Base-by-base conservation (phyloP, 2,113 vertebrate genomes). In the Myrmecophaga tridactyla region DNA sequence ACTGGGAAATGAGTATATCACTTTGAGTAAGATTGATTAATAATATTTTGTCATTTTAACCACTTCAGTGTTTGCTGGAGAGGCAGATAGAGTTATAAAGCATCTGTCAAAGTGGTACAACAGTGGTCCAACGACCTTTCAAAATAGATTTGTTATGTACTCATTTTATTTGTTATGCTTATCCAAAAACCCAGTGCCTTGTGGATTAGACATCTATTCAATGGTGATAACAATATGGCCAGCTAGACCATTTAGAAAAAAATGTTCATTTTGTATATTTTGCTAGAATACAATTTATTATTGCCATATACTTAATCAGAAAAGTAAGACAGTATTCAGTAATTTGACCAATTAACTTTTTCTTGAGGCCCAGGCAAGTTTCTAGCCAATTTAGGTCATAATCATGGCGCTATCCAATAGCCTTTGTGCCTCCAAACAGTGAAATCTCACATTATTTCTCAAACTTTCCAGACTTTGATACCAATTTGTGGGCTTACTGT, bases 341-440 rank as follows among this genome's bases (percentile, higher is more conserved):
- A 65, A 65, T 83, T 92, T 92, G 27, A 94, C 62, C 1, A 21
- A n/a, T 67, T 88, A 77, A 21, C 34, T 36, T 96, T 92, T 69
- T 41, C 18, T 53, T 92, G 62, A 85, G 60, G 5, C 3, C 41
- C 29, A 75, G 62, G 69, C 18, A 58, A 25, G 4, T 46, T 75
- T 92, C 76, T 17, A 46, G 36, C 23, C 43, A n/a, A 29, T 80
- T 65, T 56, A 60, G 6, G 29, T 78, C 65, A 41, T 56, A 69
- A 31, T 51, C 11, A 5, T 39, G 25, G 2, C 56, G 43, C 36
- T 41, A 14, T 48, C 39, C 41, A 76, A 46, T 76, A 43, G 27
- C 31, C 7, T 60, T 6, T 46, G 5, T 89, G 17, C 2, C n/a
- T 60, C 29, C 39, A 46, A 36, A 86, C 4, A 62, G n/a, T 89